These are phyloP conservation scores for Drosophila cracens DNA, from an alignment of 2,888 invertebrate genomes.

Conservation along the genomic window DNA sequence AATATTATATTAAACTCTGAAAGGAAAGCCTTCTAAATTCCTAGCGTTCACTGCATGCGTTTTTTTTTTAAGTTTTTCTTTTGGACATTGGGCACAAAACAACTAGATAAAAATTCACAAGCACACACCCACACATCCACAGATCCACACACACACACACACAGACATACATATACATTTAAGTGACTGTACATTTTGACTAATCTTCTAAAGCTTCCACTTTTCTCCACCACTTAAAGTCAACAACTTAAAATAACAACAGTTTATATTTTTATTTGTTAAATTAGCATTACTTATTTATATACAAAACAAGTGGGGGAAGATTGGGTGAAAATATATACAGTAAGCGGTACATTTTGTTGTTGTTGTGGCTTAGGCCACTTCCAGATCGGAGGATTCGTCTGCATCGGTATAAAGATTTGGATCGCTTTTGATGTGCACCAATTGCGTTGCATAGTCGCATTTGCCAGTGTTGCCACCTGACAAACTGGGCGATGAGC, in stretches of 20 bases:
- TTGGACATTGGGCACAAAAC: conserved; percentile 63
- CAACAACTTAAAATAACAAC: conserved; percentile 63
- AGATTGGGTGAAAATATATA: conserved; percentile 43
- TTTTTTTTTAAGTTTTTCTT: conserved; percentile 42
- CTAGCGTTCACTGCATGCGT: conserved; percentile 12
- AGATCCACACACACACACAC: conserved; percentile 2
- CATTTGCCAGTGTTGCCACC: conserved; percentile 78
- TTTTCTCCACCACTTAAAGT: conserved; percentile 6
- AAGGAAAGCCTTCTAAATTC: neutral
- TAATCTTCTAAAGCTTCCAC: conserved; percentile 33
- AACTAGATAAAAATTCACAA: conserved; percentile 60
- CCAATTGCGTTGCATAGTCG: conserved; percentile 81
- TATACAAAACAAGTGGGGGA: conserved; percentile 66
- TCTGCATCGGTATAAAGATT: conserved; percentile 88
- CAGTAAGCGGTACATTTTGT: conserved; percentile 12
- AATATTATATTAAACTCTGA: neutral
- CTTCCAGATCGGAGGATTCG: conserved; percentile 93
- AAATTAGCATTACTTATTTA: conserved; percentile 46
- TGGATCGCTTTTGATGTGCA: conserved; percentile 84
- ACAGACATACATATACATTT: conserved; percentile 25
- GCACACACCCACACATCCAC: conserved; percentile 14
- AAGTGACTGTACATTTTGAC: conserved; percentile 72
- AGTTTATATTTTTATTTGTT: conserved; percentile 3
- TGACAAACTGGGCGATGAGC: conserved; percentile 26
- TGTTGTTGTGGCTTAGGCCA: conserved; percentile 87